phyloP scores from a whole-genome alignment of 2,113 vertebrate genomes.

The Cercopithecus mona region DNA sequence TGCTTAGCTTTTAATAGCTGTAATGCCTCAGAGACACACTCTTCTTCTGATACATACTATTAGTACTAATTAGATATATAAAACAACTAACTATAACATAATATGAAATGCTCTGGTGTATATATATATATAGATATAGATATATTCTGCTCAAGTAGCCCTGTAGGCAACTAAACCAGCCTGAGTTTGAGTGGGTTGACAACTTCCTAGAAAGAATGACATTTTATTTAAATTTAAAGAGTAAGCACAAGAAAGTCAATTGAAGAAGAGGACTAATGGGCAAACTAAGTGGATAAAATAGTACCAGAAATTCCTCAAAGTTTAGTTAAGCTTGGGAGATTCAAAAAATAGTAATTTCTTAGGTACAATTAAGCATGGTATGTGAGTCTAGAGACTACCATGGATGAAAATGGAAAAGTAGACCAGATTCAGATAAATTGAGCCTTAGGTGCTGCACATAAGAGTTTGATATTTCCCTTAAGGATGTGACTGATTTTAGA shows the following conservation, averaged over 20 bases:
- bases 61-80: not conserved
- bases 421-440: not conserved
- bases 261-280: not conserved
- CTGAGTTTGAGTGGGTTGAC: not conserved
- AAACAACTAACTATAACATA: not conserved
- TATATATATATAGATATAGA: not conserved
- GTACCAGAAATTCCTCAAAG: not conserved
- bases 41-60: not conserved
- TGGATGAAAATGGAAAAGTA: not conserved
- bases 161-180: not conserved
- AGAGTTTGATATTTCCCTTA: not conserved
- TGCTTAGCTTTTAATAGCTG: not conserved
- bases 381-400: not conserved
- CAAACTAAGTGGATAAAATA: not conserved
- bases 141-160: not conserved
- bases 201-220: not conserved
- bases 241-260: not conserved
- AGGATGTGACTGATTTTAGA: not conserved
- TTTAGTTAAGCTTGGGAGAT: not conserved
- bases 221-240: not conserved
- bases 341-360: not conserved
- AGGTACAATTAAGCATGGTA: not conserved
- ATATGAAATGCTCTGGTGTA: not conserved
- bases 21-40: not conserved
- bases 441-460: not conserved